Evolutionary conservation across 1,140 invertebrate species (phyloP).

Genomic region (Drosophila eugracilis): DNA sequence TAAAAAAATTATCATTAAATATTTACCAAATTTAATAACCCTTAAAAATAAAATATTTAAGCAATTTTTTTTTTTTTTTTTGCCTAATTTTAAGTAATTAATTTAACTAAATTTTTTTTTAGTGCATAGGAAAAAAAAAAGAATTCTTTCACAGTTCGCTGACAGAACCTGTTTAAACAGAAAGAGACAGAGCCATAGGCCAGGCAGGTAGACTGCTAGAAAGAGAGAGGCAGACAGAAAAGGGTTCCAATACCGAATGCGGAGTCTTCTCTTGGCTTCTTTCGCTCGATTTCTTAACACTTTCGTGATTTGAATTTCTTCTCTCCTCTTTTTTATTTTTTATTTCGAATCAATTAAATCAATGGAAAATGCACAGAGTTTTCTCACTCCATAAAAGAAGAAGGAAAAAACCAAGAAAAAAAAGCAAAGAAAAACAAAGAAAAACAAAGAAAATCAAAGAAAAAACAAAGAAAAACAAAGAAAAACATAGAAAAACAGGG

Average conservation of each 20-base stretch:
- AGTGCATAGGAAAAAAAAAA: constrained; percentile 29
- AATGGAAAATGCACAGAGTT: constrained; percentile 42
- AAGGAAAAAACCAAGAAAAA: neutral
- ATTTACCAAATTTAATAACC: no score
- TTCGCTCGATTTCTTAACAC: constrained; percentile 69
- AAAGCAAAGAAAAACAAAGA: neutral
- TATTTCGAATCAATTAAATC: constrained; percentile 73
- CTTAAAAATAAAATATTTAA: no score
- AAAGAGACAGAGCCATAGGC: neutral
- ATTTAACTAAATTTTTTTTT: neutral
- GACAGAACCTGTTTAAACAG: constrained; percentile 71
- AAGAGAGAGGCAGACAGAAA: constrained; percentile 9
- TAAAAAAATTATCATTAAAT: no score
- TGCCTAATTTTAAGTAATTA: no score
- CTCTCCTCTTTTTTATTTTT: constrained; percentile 4
- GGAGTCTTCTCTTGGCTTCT: constrained; percentile 13
- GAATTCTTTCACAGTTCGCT: constrained; percentile 79
- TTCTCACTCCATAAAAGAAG: constrained; percentile 10
- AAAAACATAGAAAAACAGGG: neutral
- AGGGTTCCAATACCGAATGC: constrained; percentile 7
- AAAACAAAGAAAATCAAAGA: constrained; percentile 42
- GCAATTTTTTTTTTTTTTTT: no score
- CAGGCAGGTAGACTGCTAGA: no score
- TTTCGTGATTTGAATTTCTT: constrained; percentile 76
- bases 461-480: constrained; percentile 9